A percentile compares a stretch with the other conserved stretches of the same genome.
phyloP scores from a whole-genome alignment of 2,797 vertebrate species.

The Catharus ustulatus region DNA sequence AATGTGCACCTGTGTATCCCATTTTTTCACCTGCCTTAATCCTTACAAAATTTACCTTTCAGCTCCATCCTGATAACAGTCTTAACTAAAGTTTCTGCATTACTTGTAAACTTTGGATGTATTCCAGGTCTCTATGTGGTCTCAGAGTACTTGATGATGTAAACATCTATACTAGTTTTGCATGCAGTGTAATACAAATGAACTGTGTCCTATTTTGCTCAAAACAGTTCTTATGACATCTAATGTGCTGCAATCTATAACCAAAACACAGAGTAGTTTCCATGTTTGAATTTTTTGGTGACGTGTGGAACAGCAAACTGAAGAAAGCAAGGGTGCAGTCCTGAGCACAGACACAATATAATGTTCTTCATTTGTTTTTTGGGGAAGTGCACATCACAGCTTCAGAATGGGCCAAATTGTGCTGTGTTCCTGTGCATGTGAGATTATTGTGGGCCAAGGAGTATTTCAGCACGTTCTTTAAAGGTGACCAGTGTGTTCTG shows the following conservation, averaged over 20 bases:
- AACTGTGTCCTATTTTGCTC: background rate
- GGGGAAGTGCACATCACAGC: background rate
- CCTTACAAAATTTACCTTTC: background rate
- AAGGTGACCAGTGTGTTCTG: background rate
- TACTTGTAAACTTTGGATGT: background rate
- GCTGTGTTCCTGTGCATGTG: background rate
- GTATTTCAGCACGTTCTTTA: background rate
- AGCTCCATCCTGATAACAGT: background rate
- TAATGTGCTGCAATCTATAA: background rate
- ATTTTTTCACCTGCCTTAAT: background rate
- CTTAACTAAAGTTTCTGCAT: background rate
- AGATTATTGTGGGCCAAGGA: background rate
- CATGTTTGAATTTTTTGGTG: background rate
- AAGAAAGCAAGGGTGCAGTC: background rate
- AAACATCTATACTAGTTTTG: background rate
- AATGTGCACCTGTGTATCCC: accelerated
- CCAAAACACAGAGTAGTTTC: background rate
- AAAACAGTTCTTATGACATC: background rate
- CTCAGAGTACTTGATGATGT: background rate
- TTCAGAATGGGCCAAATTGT: background rate
- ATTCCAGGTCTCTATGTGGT: background rate
- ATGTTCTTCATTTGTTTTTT: background rate
- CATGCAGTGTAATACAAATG: background rate
- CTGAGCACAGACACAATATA: background rate
- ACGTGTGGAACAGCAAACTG: background rate